Conservation (phyloP, 2,797 vertebrate genomes). For the Mus minutoides region DNA sequence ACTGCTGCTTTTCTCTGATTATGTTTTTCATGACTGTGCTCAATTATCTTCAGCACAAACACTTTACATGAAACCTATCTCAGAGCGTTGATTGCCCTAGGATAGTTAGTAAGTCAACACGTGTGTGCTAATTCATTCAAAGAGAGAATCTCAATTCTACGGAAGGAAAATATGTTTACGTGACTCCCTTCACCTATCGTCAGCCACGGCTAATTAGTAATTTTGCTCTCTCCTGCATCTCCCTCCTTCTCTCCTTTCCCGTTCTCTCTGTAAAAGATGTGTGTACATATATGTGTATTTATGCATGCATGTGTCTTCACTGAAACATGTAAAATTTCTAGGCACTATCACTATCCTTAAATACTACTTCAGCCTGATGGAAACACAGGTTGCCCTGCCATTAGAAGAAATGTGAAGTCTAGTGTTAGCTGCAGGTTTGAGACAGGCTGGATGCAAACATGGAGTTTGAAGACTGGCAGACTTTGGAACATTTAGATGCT, state of each 20-base stretch:
- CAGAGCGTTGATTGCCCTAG: conserved; percentile 87
- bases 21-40: conserved; percentile 79
- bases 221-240: background rate
- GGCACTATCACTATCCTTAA: background rate
- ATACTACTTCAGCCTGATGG: background rate
- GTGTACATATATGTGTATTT: background rate
- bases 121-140: conserved; percentile 65
- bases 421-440: background rate
- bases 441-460: background rate
- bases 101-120: conserved; percentile 91
- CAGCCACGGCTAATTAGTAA: background rate
- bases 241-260: fast-evolving
- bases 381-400: background rate
- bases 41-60: conserved; percentile 88
- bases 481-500: background rate
- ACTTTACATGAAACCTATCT: conserved; percentile 88
- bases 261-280: background rate
- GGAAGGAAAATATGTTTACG: background rate
- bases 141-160: background rate
- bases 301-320: background rate
- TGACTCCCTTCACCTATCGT: background rate
- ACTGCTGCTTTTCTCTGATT: conserved; percentile 72
- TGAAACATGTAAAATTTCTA: background rate
- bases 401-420: background rate
- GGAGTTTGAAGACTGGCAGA: background rate